These are phyloP conservation scores for Athetis lepigone DNA, from an alignment of 2,888 invertebrate genomes.

Conservation along the genomic window DNA sequence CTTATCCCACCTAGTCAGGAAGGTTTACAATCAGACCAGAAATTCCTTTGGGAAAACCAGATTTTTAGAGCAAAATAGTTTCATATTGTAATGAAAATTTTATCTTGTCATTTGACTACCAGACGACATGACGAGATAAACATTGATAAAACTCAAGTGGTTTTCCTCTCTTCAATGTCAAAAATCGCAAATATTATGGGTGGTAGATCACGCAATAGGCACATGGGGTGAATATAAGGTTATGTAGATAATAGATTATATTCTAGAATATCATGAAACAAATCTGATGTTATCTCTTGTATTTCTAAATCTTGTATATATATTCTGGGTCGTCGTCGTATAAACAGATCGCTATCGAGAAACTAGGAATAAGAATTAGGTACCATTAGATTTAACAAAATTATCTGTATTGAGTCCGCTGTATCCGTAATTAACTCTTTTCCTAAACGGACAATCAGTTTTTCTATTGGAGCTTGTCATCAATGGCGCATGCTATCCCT, in stretches of 20 bases:
- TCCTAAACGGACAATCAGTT: too few species aligned
- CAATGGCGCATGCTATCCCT: too few species aligned
- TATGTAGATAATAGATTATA: not conserved
- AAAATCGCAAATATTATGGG: constrained; percentile 31
- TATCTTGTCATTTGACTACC: constrained; percentile 28
- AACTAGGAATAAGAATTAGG: too few species aligned
- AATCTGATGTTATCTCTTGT: too few species aligned
- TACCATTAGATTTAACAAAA: too few species aligned
- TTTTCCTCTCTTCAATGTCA: constrained; percentile 14
- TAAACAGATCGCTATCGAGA: too few species aligned
- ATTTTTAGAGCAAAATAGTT: constrained; percentile 2
- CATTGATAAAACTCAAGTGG: constrained; percentile 28
- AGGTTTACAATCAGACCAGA: not conserved
- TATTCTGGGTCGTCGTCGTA: too few species aligned
- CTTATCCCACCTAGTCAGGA: too few species aligned
- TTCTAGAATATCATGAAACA: not conserved
- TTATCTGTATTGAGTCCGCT: too few species aligned
- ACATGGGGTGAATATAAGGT: constrained; percentile 4
- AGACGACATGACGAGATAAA: constrained; percentile 13
- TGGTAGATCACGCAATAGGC: not conserved
- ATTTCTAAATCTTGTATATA: too few species aligned
- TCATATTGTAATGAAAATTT: not conserved
- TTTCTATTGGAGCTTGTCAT: too few species aligned
- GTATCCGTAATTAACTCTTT: too few species aligned
- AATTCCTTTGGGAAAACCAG: constrained; percentile 2